Evolutionary conservation across 2,113 vertebrate genomes (phyloP).

Genomic region (Alligator mississippiensis): DNA sequence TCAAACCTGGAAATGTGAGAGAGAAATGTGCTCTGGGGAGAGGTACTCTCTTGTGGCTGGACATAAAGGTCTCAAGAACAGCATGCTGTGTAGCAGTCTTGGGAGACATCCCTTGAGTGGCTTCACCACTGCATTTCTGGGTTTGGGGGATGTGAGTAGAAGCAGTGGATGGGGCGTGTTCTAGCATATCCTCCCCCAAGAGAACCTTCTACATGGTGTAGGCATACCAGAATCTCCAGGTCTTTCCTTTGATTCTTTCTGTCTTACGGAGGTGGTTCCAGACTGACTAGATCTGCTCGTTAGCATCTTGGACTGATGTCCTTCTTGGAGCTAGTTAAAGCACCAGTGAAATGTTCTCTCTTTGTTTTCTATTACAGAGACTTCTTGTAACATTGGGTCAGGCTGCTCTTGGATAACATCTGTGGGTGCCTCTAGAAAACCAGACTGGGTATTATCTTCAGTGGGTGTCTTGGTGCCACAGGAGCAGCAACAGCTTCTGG

Average conservation of each 20-base stretch:
- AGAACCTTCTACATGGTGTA: no score
- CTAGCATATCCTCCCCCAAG: no score
- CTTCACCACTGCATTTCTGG: no score
- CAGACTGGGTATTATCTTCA: slow-evolving; percentile 72
- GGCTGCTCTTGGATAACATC: slow-evolving; percentile 73
- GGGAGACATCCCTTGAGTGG: no score
- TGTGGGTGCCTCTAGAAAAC: slow-evolving; percentile 59
- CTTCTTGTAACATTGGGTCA: slow-evolving; percentile 57
- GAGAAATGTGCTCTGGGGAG: background rate
- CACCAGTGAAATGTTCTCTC: background rate
- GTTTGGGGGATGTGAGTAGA: no score
- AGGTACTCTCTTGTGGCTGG: background rate
- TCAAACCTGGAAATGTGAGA: no score
- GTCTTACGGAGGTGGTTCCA: background rate
- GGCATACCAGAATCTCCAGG: background rate
- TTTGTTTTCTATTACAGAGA: slow-evolving; percentile 52
- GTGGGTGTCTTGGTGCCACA: slow-evolving; percentile 44
- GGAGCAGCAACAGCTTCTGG: slow-evolving; percentile 54
- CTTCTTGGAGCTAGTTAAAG: background rate
- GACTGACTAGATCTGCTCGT: background rate
- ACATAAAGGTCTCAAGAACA: no score
- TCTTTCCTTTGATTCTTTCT: background rate
- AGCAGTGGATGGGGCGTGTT: no score
- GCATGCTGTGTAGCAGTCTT: no score
- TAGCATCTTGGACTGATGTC: rapidly evolving